Base-by-base conservation (phyloP, 2,797 vertebrate genomes). In the Parotocinclus haroldoi region DNA sequence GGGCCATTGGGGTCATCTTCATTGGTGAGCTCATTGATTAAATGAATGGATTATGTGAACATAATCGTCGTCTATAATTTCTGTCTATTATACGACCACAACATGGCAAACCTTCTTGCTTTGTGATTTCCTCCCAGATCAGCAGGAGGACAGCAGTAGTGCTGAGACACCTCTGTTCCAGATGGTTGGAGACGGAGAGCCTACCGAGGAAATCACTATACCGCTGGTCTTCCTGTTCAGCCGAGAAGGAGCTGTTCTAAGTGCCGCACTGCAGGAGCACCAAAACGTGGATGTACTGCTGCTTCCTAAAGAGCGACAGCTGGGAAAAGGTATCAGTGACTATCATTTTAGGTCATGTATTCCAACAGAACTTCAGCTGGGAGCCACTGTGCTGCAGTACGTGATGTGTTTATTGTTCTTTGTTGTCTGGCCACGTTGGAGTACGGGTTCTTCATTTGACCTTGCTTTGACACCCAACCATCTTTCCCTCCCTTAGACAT, bases 111-210 rank as follows among this genome's bases (percentile, higher is more conserved):
- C n/a, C n/a, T n/a, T n/a, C n/a, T n/a, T n/a, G n/a, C n/a, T n/a
- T 4, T 13, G 1, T 44, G 27, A 69, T 14, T 19, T 7, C 46
- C 42, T 48, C 9, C 40, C 76, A 93, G 91, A 93, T 79, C 86
- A 92, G 66, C 81, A 77, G 4, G 87, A 90, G 51, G 91, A 87
- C 52, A 92, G 90, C 60, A 91, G 82, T 58, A 91, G 86, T 4
- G 81, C 87, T 45, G 89, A 90, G 10, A 89, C 89, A 0, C 89
- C 90, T 7, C 89, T 92, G 13, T 93, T 93, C 71, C 91, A 93
- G 80, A 93, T 93, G 91, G 90, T 91, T 11, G 91, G 90, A 14
- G 91, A 93, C 7, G 91, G 90, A 0, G 87, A 87, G 61, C 76
- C 88, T 56, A 89, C 85, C 1, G 80, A 82, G 3, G 89, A 91